Percentiles rank a stretch among this genome's conserved stretches.
These are phyloP conservation scores for Platyscapa corneri DNA, from an alignment of 1,140 invertebrate species.

Conservation along the genomic window DNA sequence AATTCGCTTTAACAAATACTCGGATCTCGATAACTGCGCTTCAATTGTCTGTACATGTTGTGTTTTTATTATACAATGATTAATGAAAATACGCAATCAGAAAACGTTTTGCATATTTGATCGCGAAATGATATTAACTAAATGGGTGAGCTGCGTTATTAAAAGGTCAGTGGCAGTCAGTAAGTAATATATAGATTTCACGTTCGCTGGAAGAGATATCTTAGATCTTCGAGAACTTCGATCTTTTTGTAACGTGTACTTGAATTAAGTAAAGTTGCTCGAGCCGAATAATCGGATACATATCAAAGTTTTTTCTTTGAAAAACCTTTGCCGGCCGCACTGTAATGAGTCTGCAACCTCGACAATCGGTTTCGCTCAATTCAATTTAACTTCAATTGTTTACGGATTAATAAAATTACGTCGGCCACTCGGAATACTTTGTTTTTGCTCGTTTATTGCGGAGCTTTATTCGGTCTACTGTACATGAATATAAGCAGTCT, in stretches of 20 bases:
- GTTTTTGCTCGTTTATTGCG: conserved; percentile 15
- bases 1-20: conserved; percentile 23
- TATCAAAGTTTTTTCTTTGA: not conserved
- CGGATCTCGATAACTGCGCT: not conserved
- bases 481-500: conserved; percentile 61
- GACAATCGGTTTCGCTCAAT: not conserved
- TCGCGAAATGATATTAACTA: conserved; percentile 32
- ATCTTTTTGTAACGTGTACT: not conserved
- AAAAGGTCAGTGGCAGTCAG: conserved; percentile 24
- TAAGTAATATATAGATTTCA: conserved; percentile 12
- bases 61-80: conserved; percentile 60
- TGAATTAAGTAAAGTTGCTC: not conserved
- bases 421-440: conserved; percentile 37
- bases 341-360: not conserved
- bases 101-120: conserved; percentile 56
- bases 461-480: conserved; percentile 55
- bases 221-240: conserved; percentile 10
- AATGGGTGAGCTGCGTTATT: conserved; percentile 27
- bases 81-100: conserved; percentile 58
- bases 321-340: not conserved
- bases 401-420: conserved; percentile 22
- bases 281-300: not conserved
- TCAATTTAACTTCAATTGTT: not conserved
- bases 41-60: conserved; percentile 24
- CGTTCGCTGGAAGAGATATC: conserved; percentile 21